Conservation (phyloP, 2,888 invertebrate genomes). For the Dynastes grantii region DNA sequence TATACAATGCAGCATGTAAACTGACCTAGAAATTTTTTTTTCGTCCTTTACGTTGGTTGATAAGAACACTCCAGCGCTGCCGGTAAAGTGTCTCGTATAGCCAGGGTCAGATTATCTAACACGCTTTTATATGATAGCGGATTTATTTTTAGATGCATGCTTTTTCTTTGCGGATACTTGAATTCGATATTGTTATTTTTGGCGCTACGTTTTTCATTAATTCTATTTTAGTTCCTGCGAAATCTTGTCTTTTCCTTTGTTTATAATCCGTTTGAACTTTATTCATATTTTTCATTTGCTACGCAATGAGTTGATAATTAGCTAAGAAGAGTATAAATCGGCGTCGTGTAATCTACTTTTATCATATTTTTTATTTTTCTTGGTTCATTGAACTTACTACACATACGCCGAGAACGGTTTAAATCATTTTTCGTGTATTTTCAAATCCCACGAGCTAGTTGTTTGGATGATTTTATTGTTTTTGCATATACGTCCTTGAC, state of each 20-base stretch:
- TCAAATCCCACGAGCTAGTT: neutral
- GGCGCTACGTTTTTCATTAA: neutral
- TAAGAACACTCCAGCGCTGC: neutral
- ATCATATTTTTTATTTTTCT: neutral
- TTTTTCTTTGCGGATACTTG: neutral
- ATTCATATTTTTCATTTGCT: neutral
- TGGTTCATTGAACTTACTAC: conserved; percentile 19
- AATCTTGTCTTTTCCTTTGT: neutral
- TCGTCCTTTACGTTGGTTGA: conserved; percentile 17
- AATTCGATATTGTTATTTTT: conserved; percentile 19
- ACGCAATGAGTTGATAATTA: neutral
- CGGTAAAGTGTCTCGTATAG: neutral
- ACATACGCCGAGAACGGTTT: neutral
- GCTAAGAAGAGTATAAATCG: neutral
- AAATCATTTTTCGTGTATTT: neutral
- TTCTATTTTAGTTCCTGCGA: neutral
- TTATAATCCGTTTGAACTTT: no score
- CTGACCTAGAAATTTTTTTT: conserved; percentile 36
- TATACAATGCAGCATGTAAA: conserved; percentile 5
- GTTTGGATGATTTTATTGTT: neutral
- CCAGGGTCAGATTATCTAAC: conserved; percentile 43
- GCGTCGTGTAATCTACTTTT: neutral
- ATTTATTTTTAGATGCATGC: conserved; percentile 27
- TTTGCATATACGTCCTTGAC: conserved; percentile 3
- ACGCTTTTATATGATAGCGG: conserved; percentile 20